phyloP scores from a whole-genome alignment of 2,888 invertebrate species.

The Chalcis sispes region DNA sequence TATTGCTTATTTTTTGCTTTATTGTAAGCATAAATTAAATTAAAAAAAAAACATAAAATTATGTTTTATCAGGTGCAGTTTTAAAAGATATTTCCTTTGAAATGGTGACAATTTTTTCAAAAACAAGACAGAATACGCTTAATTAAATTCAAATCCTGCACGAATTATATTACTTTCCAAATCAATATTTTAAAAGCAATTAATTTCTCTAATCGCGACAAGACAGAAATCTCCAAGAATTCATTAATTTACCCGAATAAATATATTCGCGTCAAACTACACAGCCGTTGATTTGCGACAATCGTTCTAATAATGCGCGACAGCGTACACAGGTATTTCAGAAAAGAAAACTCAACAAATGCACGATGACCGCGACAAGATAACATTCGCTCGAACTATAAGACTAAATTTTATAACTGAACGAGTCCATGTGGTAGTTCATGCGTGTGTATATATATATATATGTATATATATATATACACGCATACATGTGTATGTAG shows the following conservation, averaged over 20 bases:
- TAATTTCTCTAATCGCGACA: not conserved
- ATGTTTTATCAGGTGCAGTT: too few relatives aligned
- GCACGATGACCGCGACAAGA: too few relatives aligned
- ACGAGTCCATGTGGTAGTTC: too few relatives aligned
- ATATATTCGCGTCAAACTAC: not conserved
- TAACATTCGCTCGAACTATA: too few relatives aligned
- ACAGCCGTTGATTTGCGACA: too few relatives aligned
- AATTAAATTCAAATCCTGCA: not conserved
- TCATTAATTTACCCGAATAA: constrained; percentile 23
- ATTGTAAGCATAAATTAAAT: too few relatives aligned
- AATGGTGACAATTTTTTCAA: not conserved
- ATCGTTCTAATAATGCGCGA: not conserved
- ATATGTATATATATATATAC: not conserved
- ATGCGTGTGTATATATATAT: too few relatives aligned
- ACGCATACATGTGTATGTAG: not conserved
- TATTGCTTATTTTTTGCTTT: too few relatives aligned
- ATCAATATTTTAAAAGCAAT: constrained; percentile 22
- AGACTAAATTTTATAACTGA: too few relatives aligned
- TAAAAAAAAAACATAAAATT: too few relatives aligned
- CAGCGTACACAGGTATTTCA: not conserved
- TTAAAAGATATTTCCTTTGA: too few relatives aligned
- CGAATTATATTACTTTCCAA: constrained; percentile 23
- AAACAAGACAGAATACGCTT: not conserved
- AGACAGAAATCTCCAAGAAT: not conserved
- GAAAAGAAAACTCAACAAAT: too few relatives aligned